Evolutionary conservation across 2,888 invertebrate genomes (phyloP).

Genomic region (Clistopyga incitator): DNA sequence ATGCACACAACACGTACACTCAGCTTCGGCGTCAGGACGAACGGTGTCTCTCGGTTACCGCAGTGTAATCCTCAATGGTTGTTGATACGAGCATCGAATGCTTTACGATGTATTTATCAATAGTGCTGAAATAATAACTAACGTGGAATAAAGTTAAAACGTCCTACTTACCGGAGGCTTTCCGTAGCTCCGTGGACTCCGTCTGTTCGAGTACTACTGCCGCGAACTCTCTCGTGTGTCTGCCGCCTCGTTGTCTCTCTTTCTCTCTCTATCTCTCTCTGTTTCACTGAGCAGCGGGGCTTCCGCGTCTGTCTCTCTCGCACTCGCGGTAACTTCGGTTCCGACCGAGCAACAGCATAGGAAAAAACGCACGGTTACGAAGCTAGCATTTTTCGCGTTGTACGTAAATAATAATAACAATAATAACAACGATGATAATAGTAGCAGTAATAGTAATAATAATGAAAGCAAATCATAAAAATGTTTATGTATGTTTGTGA

Average conservation of each 20-base stretch:
- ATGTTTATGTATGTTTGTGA: neutral
- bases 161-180: constrained; percentile 71
- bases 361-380: constrained; percentile 35
- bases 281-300: constrained; percentile 35
- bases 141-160: constrained; percentile 60
- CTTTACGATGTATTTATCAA: neutral
- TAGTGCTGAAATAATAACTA: constrained; percentile 19
- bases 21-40: constrained; percentile 39
- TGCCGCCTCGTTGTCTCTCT: constrained; percentile 64
- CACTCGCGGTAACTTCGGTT: constrained; percentile 51
- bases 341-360: constrained; percentile 46
- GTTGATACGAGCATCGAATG: neutral
- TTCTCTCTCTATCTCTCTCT: constrained; percentile 28
- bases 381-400: constrained; percentile 1
- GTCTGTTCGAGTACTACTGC: constrained; percentile 69
- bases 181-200: constrained; percentile 68
- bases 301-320: constrained; percentile 27
- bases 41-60: constrained; percentile 27
- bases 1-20: neutral
- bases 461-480: neutral
- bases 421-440: neutral
- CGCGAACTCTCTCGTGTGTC: constrained; percentile 68
- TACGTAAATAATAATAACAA: no score
- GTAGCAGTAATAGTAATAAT: neutral
- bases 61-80: neutral